Base-by-base conservation (phyloP, 2,113 vertebrate species). In the Craseonycteris thonglongyai region DNA sequence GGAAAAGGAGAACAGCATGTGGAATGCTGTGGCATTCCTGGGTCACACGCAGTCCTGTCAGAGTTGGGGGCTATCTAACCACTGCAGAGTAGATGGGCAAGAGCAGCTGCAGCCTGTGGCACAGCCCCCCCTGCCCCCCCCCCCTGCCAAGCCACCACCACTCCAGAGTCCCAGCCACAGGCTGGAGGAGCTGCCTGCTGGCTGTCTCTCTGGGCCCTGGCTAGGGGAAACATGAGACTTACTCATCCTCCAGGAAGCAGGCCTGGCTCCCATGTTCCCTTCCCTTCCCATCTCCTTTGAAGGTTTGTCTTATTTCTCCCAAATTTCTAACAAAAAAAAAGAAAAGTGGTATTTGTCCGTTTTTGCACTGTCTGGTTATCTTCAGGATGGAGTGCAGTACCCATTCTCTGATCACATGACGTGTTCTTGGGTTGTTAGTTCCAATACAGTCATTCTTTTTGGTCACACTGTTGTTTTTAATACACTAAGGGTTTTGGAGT, bases 361-460 rank as follows among this genome's bases (percentile, higher is more conserved):
- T 93, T 83, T 69, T 68, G 72, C 49, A 18, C 16, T 0, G 1
- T 13, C 47, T 38, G 54, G 19, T 22, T 22, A 6, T 33, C 51
- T 33, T 58, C 40, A 3, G 68, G 16, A 8, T 5, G 16, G 2
- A 24, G 3, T 6, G 3, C 2, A 0, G 0, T 1, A 35, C 21
- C 45, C 26, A 2, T 35, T 38, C 69, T 84, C 75, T 21, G 71
- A 81, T 82, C 68, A 56, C 2, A 3, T 13, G 42, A 56, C 0
- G 1, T 66, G n/a, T 24, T 40, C 75, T 59, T 56, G 51, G 33
- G 22, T 45, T 5, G 6, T 54, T 49, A 45, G 4, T 59, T 74
- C 51, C 75, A 80, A 16, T 4, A 35, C 21, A 82, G 24, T 35
- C 63, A 56, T 74, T 56, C 58, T 71, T 56, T 88, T 30, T 18